Evolutionary conservation across 1,140 invertebrate species (phyloP).

Genomic region (Psix sp.): DNA sequence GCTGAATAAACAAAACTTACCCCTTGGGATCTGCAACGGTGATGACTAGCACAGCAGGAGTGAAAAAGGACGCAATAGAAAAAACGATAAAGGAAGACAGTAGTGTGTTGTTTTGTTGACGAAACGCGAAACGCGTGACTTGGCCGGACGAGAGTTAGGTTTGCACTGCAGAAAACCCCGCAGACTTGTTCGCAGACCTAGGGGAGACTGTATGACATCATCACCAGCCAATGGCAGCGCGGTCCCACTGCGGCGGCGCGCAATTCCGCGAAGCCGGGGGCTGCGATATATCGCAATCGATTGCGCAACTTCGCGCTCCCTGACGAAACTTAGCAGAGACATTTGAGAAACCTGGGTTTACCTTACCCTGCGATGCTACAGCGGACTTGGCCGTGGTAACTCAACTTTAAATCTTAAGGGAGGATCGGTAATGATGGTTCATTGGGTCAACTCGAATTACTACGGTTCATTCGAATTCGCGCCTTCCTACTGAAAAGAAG

Average conservation of each 20-base stretch:
- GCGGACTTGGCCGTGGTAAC: too few relatives aligned
- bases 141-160: slow-evolving; percentile 70
- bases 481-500: too few relatives aligned
- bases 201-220: slow-evolving; percentile 77
- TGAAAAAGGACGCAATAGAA: neutral
- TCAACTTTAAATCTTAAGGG: too few relatives aligned
- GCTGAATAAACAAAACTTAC: too few relatives aligned
- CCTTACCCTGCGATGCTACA: slow-evolving; percentile 44
- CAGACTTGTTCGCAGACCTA: slow-evolving; percentile 74
- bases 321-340: slow-evolving; percentile 13
- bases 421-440: too few relatives aligned
- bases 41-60: too few relatives aligned
- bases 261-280: slow-evolving; percentile 53
- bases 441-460: too few relatives aligned
- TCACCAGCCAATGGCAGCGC: slow-evolving; percentile 66
- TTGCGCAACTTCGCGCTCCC: slow-evolving; percentile 67
- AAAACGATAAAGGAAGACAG: slow-evolving; percentile 2
- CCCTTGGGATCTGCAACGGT: too few relatives aligned
- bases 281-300: slow-evolving; percentile 76
- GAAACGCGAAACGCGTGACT: slow-evolving; percentile 65
- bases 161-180: slow-evolving; percentile 75
- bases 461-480: too few relatives aligned
- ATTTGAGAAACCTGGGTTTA: slow-evolving; percentile 51
- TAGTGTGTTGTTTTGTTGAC: slow-evolving; percentile 17
- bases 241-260: slow-evolving; percentile 57